Evolutionary conservation across 2,113 vertebrate genomes (phyloP).

Genomic region (Myocastor coypus): DNA sequence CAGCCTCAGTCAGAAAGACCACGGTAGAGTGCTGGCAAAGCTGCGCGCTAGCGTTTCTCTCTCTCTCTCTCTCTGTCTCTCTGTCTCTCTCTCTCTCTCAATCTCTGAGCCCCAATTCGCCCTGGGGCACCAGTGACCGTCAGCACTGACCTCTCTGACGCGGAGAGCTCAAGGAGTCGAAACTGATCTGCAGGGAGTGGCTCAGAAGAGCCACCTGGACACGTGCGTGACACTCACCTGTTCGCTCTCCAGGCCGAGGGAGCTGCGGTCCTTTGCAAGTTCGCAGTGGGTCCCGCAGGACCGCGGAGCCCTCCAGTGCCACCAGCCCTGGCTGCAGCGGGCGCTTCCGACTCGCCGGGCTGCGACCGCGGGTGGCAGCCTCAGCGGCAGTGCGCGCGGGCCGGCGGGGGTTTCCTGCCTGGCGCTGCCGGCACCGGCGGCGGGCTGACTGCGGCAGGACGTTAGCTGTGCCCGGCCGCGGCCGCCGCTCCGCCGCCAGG

Average conservation of each 20-base stretch:
- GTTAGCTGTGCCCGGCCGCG: not conserved
- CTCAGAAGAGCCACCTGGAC: constrained; percentile 12
- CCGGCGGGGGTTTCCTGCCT: not conserved
- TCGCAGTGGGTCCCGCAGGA: not conserved
- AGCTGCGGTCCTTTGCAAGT: constrained; percentile 67
- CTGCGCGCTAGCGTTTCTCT: not conserved
- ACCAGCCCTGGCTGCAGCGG: not conserved
- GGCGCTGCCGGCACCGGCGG: constrained; percentile 27
- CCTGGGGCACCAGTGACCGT: not conserved
- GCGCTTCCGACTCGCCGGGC: not conserved
- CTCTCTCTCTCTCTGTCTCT: not conserved
- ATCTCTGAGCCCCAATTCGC: not conserved
- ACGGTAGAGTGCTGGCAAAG: not conserved
- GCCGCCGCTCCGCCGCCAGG: not conserved
- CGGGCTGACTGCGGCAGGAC: constrained; percentile 70
- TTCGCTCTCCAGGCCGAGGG: constrained; percentile 54
- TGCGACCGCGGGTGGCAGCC: not conserved
- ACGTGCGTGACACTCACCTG: constrained; percentile 79
- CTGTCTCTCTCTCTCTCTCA: not conserved
- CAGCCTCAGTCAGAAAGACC: not conserved
- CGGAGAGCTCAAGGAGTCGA: not conserved
- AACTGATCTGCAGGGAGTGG: not conserved
- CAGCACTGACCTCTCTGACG: not conserved
- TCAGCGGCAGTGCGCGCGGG: not conserved
- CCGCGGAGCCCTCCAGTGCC: not conserved